Conservation (phyloP, 2,888 invertebrate species). For the Dynastes tityus region DNA sequence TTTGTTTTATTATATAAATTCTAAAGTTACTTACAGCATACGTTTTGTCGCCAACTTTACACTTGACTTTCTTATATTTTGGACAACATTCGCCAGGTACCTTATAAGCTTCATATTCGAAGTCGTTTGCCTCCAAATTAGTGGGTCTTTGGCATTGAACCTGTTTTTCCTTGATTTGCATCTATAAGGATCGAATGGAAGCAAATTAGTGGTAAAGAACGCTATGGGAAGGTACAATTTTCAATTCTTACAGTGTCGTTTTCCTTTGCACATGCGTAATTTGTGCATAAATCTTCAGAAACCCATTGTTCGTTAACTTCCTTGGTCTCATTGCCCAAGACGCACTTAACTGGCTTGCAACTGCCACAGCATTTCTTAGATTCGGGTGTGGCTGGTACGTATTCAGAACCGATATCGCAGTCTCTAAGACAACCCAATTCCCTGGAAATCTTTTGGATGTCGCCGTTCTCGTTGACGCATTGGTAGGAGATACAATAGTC, state of each 20-base stretch:
- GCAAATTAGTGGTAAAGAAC: background rate
- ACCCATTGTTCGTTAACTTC: constrained; percentile 75
- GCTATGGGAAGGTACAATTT: background rate
- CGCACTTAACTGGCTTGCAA: constrained; percentile 75
- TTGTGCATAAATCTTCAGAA: constrained; percentile 77
- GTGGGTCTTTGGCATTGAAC: constrained; percentile 73
- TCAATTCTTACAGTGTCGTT: constrained; percentile 69
- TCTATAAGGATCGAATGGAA: constrained; percentile 64
- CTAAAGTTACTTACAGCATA: constrained; percentile 68
- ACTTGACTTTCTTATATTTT: constrained; percentile 72
- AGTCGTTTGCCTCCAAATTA: constrained; percentile 69
- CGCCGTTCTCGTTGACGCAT: constrained; percentile 71
- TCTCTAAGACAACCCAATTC: constrained; percentile 73
- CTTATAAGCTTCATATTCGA: constrained; percentile 71
- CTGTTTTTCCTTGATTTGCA: constrained; percentile 74
- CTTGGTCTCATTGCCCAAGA: constrained; percentile 70
- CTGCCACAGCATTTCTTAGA: constrained; percentile 77
- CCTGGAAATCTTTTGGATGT: constrained; percentile 73
- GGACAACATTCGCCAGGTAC: constrained; percentile 75
- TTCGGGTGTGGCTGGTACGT: constrained; percentile 66
- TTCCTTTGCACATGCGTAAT: constrained; percentile 74
- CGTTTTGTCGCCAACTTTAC: constrained; percentile 71
- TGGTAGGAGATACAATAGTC: constrained; percentile 75
- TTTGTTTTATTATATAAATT: no score
- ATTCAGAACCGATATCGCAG: constrained; percentile 74